phyloP scores from a whole-genome alignment of 2,888 invertebrate genomes.

The Hypselothyrea guttata region DNA sequence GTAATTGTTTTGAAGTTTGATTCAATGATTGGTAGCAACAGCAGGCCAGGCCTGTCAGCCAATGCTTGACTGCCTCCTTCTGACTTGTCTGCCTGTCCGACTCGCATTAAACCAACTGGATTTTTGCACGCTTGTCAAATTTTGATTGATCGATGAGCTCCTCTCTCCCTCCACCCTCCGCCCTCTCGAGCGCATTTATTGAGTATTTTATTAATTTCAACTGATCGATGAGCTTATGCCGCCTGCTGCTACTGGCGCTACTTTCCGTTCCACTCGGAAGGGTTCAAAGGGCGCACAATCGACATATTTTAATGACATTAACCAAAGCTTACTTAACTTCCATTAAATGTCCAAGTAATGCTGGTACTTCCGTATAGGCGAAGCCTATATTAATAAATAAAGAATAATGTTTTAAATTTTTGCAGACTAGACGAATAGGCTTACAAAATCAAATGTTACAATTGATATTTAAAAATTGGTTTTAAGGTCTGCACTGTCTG shows the following conservation, averaged over 20 bases:
- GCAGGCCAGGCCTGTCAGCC: slow-evolving; percentile 60
- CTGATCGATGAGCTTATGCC: slow-evolving; percentile 66
- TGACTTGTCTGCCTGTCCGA: neutral
- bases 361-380: no score
- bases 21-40: slow-evolving; percentile 74
- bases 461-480: no score
- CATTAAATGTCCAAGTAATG: no score
- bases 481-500: no score
- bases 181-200: slow-evolving; percentile 69
- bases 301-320: no score
- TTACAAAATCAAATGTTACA: no score
- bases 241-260: slow-evolving; percentile 6
- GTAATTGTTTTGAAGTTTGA: slow-evolving; percentile 76
- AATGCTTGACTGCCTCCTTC: neutral
- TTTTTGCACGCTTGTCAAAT: slow-evolving; percentile 65
- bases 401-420: no score
- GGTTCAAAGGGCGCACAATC: no score
- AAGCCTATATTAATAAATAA: no score
- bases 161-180: slow-evolving; percentile 18
- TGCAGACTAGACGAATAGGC: no score
- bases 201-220: slow-evolving; percentile 77
- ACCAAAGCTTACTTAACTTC: no score
- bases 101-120: slow-evolving; percentile 7
- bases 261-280: no score
- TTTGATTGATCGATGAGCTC: slow-evolving; percentile 77